Base-by-base conservation (phyloP, 1,140 invertebrate species). In the Macrostomum lignano region DNA sequence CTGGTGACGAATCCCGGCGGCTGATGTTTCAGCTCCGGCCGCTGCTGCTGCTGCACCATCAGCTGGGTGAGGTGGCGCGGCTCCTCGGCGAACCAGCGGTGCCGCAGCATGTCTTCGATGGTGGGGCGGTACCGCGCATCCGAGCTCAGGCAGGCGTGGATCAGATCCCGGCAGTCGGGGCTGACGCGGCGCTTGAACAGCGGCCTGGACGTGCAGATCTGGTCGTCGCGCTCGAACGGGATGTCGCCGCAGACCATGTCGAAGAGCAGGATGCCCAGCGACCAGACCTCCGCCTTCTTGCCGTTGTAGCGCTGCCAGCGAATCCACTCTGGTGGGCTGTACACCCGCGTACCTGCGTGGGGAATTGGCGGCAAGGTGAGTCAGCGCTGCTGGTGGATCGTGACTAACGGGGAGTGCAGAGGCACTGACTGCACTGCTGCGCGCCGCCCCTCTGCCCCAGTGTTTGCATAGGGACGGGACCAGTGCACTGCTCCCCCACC, bases 181-280 rank as follows among this genome's bases (percentile, higher is more conserved):
- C 57, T 60, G 10, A 66, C 37, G 30, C 46, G 40, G n/a, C 51
- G 47, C 33, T 58, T 51, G 42, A 65, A 67, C 29, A 44, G 43
- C 15, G 65, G 36, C 39, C 62, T 51, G 25, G 60, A 65, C 24
- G 50, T 49, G 13, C 66, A 43, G 38, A 71, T 71, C 45, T 70
- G 65, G 33, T 68, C 61, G 45, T 71, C 69, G 36, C 61, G 51
- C 45, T 70, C 67, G 47, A 70, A 71, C 13, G 69, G 69, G 49
- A 72, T 69, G 47, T 71, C 67, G 13, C 69, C 69, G 44, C 65
- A 67, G n/a, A 72, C 65, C 65, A 72, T 67, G 46, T 70, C 68
- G 44, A 63, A 72, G 3, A 72, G 54, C 0, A 71, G 57, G 39
- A 71, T 68, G 25, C 69, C 69, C 22, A 71, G 49, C 0, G 68